Conservation (phyloP, 2,797 vertebrate genomes). For the Neosilurus mollespiculum region DNA sequence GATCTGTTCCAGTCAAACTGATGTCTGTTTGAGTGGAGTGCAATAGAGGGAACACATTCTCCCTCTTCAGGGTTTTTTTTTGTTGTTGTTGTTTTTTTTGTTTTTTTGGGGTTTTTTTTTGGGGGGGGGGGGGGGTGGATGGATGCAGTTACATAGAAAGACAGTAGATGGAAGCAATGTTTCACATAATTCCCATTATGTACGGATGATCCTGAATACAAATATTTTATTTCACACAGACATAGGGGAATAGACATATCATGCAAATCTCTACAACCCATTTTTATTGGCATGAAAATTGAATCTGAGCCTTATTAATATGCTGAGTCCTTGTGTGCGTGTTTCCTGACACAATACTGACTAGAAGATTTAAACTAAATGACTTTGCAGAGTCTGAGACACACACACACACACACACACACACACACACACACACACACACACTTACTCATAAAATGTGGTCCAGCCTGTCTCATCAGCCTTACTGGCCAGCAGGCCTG, state of each 20-base stretch:
- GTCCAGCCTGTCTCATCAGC: conserved; percentile 99
- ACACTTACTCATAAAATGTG: conserved; percentile 97
- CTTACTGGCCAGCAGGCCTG: conserved; percentile 92
- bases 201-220: conserved; percentile 14
- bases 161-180: conserved; percentile 63
- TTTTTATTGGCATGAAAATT: conserved; percentile 33
- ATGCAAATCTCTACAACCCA: conserved; percentile 21
- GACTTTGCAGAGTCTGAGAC: background rate
- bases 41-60: conserved; percentile 27
- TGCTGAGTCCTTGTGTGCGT: background rate
- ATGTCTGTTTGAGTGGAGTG: conserved; percentile 46
- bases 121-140: background rate
- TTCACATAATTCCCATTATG: conserved; percentile 10
- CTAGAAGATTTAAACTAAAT: background rate
- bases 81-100: too few species aligned
- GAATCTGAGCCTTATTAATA: conserved; percentile 13
- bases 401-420: background rate
- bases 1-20: conserved; percentile 53
- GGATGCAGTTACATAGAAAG: conserved; percentile 49
- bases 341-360: background rate
- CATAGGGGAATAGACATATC: conserved; percentile 18
- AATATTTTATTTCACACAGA: conserved; percentile 21
- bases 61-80: background rate
- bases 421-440: background rate
- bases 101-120: background rate